Base-by-base conservation (phyloP, 1,140 invertebrate genomes). In the Heliconius nattereri region DNA sequence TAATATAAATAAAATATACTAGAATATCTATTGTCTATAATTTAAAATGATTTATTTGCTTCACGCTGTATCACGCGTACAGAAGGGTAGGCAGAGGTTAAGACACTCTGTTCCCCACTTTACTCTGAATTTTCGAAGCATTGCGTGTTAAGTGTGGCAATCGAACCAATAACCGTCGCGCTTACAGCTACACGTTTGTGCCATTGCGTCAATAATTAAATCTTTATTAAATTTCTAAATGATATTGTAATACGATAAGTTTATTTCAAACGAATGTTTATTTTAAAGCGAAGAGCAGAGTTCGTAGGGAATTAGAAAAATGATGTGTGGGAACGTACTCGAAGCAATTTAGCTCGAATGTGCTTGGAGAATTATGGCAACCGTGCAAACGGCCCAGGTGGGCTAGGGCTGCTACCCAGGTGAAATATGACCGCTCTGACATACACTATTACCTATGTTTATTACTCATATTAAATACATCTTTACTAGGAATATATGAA, bases 281-380 rank as follows among this genome's bases (percentile, higher is more conserved):
- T 45, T 89, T 89, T 90, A 91, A 87, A 88, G 84, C 79, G 81
- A 85, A 88, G 89, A 89, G 87, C 86, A 87, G 84, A 87, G 87
- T 92, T 90, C 84, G 84, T 85, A 87, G 88, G 81, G 89, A 92
- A 91, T 93, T 93, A 93, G 91, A 93, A 92, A 90, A 92, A 91
- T 90, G 88, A 92, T 91, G 91, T 93, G 92, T 94, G 92, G 92
- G 92, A 94, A 94, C 90, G 81, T 85, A 85, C 84, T 89, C 87
- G 76, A 84, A 83, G 85, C 84, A 92, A 93, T 93, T 94, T 92
- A 87, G 83, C 85, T 88, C 81, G 87, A 87, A 91, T 91, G 89
- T 92, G 89, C 85, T 83, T 86, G 81, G 91, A 87, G 89, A 93
- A 91, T 92, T 93, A 92, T 92, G 90, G 91, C 91, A 90, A 87